Evolutionary conservation across 2,113 vertebrate species (phyloP), one percentile per base, ranked within the genome.

Genomic region (Forbesichthys agassizii): DNA sequence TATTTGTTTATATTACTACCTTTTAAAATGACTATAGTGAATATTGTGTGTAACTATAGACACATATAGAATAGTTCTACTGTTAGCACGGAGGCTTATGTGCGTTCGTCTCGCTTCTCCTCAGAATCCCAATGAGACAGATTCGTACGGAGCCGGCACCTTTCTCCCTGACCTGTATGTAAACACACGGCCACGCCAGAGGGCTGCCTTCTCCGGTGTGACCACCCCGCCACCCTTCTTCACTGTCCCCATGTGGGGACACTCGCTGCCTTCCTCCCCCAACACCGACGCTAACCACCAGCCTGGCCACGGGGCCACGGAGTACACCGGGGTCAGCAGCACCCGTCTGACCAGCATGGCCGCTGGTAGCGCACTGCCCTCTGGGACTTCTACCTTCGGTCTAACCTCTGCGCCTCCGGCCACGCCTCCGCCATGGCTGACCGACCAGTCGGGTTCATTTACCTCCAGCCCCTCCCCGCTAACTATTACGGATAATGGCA

Each of bases 201-300:
- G 96, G 61, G 90, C 90, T 14, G 93, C 86, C 69, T 94, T 95
- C 58, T 83, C 92, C 68, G 89, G 88, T 83, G 81, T 87, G 36
- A 87, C 90, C 72, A 75, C 92, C 42, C 90, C 92, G 13, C 78
- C 78, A 9, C 89, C 92, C 0, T 64, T 82, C 69, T 94, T 95
- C 71, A 89, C 93, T 0, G 84, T 94, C 68, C 80, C 75, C 9
- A 9, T 88, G 49, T 73, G 85, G 14, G 75, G 67, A 68, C 83
- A 78, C 80, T 58, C 61, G 8, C 33, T 75, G 83, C 70, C 66
- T 18, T 69, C 75, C 72, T 71, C 33, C 57, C 10, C 61, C 58
- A 16, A 60, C 16, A 11, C 58, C 1, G 65, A 71, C 53, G 61
- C 77, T 0, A n/a, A 73, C 9, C 14, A 33, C 49, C 65, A 71